phyloP scores from a whole-genome alignment of 2,888 invertebrate species.

The Cremastobaeus sp. region DNA sequence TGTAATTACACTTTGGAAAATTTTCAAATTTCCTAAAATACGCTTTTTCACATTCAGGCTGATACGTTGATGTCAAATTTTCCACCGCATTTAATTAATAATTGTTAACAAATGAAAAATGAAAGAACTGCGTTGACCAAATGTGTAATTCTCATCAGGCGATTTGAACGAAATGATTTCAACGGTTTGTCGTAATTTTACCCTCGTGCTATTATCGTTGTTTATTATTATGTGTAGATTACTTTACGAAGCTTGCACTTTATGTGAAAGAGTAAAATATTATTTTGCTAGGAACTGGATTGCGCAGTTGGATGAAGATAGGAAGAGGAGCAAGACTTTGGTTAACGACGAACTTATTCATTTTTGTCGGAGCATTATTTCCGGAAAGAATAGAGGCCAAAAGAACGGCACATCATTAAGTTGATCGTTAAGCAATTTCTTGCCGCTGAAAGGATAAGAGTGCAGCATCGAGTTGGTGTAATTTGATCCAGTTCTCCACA shows the following conservation, averaged over 20 bases:
- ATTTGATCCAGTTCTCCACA: conserved; percentile 45
- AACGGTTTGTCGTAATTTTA: too few species aligned
- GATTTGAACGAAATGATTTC: too few species aligned
- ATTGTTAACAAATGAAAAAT: too few species aligned
- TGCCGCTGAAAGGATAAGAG: conserved; percentile 47
- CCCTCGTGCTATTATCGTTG: too few species aligned
- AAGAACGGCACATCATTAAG: conserved; percentile 62
- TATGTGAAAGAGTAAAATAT: conserved; percentile 10
- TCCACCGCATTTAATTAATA: too few species aligned
- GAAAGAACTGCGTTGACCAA: too few species aligned
- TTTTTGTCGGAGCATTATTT: conserved; percentile 58
- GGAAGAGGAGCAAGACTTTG: conserved; percentile 33
- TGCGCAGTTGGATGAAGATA: conserved; percentile 27
- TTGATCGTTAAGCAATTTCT: conserved; percentile 62
- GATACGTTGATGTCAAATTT: too few species aligned
- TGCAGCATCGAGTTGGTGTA: conserved; percentile 46
- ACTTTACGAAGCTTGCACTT: neutral
- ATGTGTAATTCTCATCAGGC: too few species aligned
- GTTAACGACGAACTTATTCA: conserved; percentile 58
- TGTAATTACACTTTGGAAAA: too few species aligned
- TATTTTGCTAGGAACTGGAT: conserved; percentile 31
- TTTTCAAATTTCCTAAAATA: too few species aligned
- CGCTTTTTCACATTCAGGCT: too few species aligned
- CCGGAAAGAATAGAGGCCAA: conserved; percentile 58
- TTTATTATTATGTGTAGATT: neutral